phyloP scores from a whole-genome alignment of 2,113 vertebrate species.

The human region GRCh38 chr20:14552001-14552500 shows the following conservation, averaged over 20 bases:
- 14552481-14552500: neutral
- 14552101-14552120: neutral
- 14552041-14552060: constrained; percentile 15
- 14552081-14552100: neutral
- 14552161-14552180: constrained; percentile 18
- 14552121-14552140: neutral
- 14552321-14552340: neutral
- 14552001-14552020: constrained; percentile 54
- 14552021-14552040: neutral
- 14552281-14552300: neutral
- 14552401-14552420: neutral
- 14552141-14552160: neutral
- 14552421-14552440: neutral
- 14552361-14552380: neutral
- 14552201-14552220: constrained; percentile 15
- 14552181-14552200: neutral
- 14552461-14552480: neutral
- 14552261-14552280: neutral
- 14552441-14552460: neutral
- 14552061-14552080: constrained; percentile 37
- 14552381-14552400: neutral
- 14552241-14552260: neutral
- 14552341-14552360: neutral
- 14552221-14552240: constrained; percentile 12
- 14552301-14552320: neutral